phyloP scores from a whole-genome alignment of 2,113 vertebrate species.

The Phyllopteryx taeniolatus region DNA sequence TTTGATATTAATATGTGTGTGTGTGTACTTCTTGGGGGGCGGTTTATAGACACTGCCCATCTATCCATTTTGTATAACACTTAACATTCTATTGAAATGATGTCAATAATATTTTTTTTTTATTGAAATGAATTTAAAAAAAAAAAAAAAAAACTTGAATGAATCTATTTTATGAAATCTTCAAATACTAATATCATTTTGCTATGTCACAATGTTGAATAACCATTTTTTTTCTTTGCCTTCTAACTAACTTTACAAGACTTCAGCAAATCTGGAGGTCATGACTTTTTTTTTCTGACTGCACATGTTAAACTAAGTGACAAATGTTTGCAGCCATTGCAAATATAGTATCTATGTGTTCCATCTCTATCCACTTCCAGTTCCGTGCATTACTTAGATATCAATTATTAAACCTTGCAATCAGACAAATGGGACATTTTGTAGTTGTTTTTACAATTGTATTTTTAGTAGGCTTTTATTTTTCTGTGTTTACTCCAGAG shows the following conservation, averaged over 20 bases:
- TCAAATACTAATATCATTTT: too few species aligned
- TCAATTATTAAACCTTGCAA: constrained; percentile 63
- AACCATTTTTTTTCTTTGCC: not conserved
- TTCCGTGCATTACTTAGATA: constrained; percentile 5
- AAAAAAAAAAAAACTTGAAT: too few species aligned
- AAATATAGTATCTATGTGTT: not conserved
- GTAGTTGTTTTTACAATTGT: constrained; percentile 50
- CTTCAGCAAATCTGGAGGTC: not conserved
- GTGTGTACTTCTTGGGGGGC: too few species aligned
- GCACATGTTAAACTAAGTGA: not conserved
- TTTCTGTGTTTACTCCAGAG: constrained; percentile 32
- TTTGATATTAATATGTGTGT: too few species aligned
- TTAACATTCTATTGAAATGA: too few species aligned
- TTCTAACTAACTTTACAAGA: not conserved
- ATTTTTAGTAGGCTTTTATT: constrained; percentile 64
- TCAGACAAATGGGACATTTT: constrained; percentile 63
- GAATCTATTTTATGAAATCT: too few species aligned
- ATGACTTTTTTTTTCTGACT: not conserved
- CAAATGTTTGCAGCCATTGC: not conserved
- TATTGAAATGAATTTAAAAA: too few species aligned
- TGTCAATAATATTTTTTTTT: too few species aligned
- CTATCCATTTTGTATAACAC: too few species aligned
- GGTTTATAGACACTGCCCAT: too few species aligned
- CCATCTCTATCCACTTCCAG: not conserved
- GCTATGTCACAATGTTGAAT: too few species aligned